phyloP scores from a whole-genome alignment of 2,113 vertebrate species.

The Otis tarda region DNA sequence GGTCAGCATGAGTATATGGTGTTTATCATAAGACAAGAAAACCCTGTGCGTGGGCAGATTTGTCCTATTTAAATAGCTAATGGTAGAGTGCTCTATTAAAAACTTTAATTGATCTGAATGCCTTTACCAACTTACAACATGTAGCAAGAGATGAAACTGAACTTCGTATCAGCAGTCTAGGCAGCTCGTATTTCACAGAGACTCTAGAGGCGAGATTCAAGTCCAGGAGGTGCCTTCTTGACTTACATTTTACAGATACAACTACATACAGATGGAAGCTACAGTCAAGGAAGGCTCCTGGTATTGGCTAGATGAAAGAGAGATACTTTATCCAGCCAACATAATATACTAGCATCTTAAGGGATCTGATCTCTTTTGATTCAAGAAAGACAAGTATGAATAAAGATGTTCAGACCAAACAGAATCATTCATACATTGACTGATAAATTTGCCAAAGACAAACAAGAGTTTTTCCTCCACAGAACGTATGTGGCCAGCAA shows the following conservation, averaged over 20 bases:
- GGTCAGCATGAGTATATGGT: background rate
- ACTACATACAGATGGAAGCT: background rate
- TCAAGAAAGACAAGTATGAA: background rate
- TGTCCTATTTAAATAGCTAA: background rate
- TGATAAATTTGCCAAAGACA: background rate
- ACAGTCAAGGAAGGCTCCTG: rapidly evolving
- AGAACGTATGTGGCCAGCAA: background rate
- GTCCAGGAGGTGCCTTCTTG: background rate
- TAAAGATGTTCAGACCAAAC: background rate
- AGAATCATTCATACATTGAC: background rate
- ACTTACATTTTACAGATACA: background rate
- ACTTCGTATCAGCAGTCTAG: background rate
- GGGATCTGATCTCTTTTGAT: background rate
- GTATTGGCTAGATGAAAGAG: background rate
- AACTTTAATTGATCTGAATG: background rate
- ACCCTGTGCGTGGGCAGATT: background rate
- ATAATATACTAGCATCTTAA: background rate
- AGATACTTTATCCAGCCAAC: background rate
- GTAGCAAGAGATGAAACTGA: background rate
- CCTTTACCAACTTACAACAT: background rate
- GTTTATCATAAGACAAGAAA: background rate
- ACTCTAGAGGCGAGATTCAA: background rate
- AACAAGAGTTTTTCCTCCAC: background rate
- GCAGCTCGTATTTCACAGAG: background rate
- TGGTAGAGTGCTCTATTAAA: background rate